These are phyloP conservation scores for Tetramorium alpestre DNA, from an alignment of 1,140 invertebrate genomes.

Conservation along the genomic window DNA sequence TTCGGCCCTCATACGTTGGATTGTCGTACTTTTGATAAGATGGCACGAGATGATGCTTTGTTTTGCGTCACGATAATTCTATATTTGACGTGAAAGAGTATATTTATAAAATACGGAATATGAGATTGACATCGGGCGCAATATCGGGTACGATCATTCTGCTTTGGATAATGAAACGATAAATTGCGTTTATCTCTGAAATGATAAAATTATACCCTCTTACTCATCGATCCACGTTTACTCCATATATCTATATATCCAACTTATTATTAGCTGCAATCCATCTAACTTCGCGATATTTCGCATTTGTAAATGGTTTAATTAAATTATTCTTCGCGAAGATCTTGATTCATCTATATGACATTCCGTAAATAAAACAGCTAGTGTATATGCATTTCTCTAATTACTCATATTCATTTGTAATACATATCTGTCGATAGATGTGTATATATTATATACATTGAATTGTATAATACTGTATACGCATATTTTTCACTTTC, in stretches of 20 bases:
- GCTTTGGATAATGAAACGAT: background rate
- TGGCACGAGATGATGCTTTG: background rate
- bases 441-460: background rate
- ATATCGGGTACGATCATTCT: background rate
- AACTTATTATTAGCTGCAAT: slow-evolving; percentile 17
- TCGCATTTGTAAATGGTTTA: background rate
- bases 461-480: background rate
- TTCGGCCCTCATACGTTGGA: slow-evolving; percentile 34
- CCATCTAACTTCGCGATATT: slow-evolving; percentile 5
- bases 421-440: background rate
- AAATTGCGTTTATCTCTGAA: slow-evolving; percentile 21
- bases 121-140: background rate
- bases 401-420: background rate
- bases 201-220: slow-evolving; percentile 17
- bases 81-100: slow-evolving; percentile 9
- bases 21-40: background rate
- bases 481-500: background rate
- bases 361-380: background rate
- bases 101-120: slow-evolving; percentile 14
- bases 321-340: background rate
- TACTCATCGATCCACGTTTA: background rate
- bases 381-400: background rate
- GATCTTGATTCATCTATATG: background rate
- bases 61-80: slow-evolving; percentile 16
- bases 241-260: slow-evolving; percentile 2